Evolutionary conservation across 1,140 invertebrate genomes (phyloP).

Genomic region (Anagrus nilaparvatae): DNA sequence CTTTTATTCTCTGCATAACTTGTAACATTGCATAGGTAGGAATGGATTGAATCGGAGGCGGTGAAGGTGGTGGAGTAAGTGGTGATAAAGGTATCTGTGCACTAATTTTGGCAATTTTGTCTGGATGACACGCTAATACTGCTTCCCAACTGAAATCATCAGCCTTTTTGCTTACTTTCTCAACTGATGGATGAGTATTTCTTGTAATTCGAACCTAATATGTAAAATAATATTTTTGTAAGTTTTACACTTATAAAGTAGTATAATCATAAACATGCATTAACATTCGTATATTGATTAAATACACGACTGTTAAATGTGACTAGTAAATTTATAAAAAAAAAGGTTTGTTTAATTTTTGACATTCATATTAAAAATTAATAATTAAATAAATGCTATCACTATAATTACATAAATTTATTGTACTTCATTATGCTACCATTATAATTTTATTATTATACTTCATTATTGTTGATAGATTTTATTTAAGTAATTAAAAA

Average conservation of each 20-base stretch:
- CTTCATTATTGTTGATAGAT: too few species aligned
- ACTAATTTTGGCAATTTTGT: conserved; percentile 39
- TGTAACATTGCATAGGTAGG: conserved; percentile 46
- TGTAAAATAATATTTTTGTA: background rate
- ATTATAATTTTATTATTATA: too few species aligned
- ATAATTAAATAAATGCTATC: too few species aligned
- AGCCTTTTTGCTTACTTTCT: conserved; percentile 20
- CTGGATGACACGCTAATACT: conserved; percentile 36
- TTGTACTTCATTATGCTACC: too few species aligned
- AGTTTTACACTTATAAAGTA: conserved; percentile 4
- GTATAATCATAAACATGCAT: background rate
- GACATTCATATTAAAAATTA: too few species aligned
- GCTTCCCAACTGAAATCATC: conserved; percentile 38
- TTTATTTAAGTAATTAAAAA: too few species aligned
- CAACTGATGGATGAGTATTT: conserved; percentile 25
- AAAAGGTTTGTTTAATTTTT: too few species aligned
- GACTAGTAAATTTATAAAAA: too few species aligned
- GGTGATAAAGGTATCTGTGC: conserved; percentile 26
- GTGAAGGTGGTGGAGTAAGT: conserved; percentile 34
- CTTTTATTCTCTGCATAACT: conserved; percentile 40
- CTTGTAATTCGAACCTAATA: conserved; percentile 37
- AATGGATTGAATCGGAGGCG: conserved; percentile 24
- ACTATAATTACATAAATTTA: too few species aligned
- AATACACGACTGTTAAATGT: too few species aligned
- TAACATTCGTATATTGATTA: background rate